Conservation (phyloP, 2,113 vertebrate species). For the Brachyhypopomus occidentalis region DNA sequence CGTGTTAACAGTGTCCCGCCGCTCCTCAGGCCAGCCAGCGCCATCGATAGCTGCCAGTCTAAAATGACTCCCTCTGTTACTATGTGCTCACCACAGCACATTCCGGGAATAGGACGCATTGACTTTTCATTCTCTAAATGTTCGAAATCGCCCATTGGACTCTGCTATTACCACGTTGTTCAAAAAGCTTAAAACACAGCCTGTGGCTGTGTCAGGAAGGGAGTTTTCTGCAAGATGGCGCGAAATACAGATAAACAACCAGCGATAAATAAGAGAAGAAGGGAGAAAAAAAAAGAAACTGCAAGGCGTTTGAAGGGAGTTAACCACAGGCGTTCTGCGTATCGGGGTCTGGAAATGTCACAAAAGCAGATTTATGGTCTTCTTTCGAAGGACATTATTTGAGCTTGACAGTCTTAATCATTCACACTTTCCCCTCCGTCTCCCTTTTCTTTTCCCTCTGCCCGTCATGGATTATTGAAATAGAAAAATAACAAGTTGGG, state of each 20-base stretch:
- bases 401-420: slow-evolving; percentile 99
- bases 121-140: slow-evolving; percentile 64
- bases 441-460: slow-evolving; percentile 83
- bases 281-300: slow-evolving; percentile 68
- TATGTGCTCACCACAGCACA: slow-evolving; percentile 63
- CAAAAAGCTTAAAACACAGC: slow-evolving; percentile 54
- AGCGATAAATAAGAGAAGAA: slow-evolving; percentile 43
- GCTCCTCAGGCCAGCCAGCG: slow-evolving; percentile 34
- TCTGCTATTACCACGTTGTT: slow-evolving; percentile 40
- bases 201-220: slow-evolving; percentile 62
- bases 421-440: slow-evolving; percentile 91
- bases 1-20: slow-evolving; percentile 41
- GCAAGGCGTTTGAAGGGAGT: slow-evolving; percentile 71
- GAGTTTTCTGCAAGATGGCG: slow-evolving; percentile 50
- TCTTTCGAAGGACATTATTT: slow-evolving; percentile 97
- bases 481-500: slow-evolving; percentile 94
- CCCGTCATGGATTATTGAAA: slow-evolving; percentile 99
- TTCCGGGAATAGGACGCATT: slow-evolving; percentile 57
- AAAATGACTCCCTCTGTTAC: slow-evolving; percentile 60
- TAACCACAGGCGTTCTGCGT: slow-evolving; percentile 64
- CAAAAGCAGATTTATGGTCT: slow-evolving; percentile 98
- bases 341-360: slow-evolving; percentile 90
- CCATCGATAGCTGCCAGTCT: slow-evolving; percentile 71
- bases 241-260: slow-evolving; percentile 65
- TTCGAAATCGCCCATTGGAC: slow-evolving; percentile 51